Percentiles rank a stretch among this genome's conserved stretches.
phyloP scores from a whole-genome alignment of 2,113 vertebrate species.

The human region DNA sequence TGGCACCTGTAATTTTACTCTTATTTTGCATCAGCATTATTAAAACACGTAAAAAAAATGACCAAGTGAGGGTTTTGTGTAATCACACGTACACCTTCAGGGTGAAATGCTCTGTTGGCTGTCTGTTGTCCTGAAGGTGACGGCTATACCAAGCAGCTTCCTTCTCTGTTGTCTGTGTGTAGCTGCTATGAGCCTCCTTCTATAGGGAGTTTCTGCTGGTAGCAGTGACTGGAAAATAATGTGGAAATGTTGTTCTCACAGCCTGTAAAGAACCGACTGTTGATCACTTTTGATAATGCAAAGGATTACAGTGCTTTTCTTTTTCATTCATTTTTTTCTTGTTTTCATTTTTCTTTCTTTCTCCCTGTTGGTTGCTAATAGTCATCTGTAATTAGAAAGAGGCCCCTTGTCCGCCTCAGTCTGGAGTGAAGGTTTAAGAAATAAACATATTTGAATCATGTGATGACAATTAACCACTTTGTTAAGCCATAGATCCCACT shows the following conservation, averaged over 20 bases:
- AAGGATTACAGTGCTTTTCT: background rate
- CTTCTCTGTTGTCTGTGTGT: background rate
- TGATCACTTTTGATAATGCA: background rate
- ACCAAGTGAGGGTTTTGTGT: constrained; percentile 61
- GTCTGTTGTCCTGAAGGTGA: constrained; percentile 55
- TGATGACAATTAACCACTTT: constrained; percentile 21
- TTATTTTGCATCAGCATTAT: constrained; percentile 83
- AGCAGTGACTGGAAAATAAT: constrained; percentile 22
- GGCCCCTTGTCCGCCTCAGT: background rate
- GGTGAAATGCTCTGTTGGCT: constrained; percentile 42
- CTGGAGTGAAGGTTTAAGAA: constrained; percentile 43
- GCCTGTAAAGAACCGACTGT: constrained; percentile 4
- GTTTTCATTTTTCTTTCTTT: background rate
- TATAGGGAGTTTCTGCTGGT: constrained; percentile 32
- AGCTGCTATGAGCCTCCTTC: constrained; percentile 1
- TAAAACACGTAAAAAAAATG: constrained; percentile 74
- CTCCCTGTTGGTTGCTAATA: background rate
- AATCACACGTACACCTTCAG: constrained; percentile 36
- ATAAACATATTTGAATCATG: background rate
- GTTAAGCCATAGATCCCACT: background rate
- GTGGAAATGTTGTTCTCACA: constrained; percentile 28
- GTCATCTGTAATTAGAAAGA: background rate
- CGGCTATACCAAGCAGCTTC: constrained; percentile 11
- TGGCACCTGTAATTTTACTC: constrained; percentile 85
- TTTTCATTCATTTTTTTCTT: background rate